These are phyloP conservation scores for Cryptoleucopteryx plumbea DNA, from an alignment of 2,113 vertebrate genomes.

Conservation along the genomic window DNA sequence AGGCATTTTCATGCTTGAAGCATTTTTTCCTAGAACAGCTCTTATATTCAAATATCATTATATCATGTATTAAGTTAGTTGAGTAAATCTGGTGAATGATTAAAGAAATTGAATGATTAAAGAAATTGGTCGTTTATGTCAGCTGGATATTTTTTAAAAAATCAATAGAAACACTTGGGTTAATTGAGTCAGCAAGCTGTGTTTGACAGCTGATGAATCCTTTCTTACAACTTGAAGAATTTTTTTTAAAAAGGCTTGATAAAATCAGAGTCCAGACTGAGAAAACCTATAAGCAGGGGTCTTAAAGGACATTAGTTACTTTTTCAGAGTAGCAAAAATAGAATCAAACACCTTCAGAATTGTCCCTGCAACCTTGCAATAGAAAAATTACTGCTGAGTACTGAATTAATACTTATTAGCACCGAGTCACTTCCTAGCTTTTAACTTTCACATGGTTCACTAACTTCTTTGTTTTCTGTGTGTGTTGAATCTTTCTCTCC, in stretches of 20 bases:
- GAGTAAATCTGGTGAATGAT: neutral
- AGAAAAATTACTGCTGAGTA: neutral
- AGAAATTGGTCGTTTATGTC: neutral
- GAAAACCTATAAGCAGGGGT: neutral
- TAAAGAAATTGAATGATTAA: neutral
- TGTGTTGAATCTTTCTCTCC: constrained; percentile 14
- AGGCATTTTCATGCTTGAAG: neutral
- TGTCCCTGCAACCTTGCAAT: neutral
- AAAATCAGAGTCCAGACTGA: neutral
- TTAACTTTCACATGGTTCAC: neutral
- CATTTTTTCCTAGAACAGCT: neutral
- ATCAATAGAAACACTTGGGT: neutral
- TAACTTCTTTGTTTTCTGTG: neutral
- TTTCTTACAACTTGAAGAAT: neutral
- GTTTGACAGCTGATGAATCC: neutral
- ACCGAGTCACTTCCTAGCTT: neutral
- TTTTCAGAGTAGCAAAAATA: neutral
- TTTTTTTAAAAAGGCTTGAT: neutral
- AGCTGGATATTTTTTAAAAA: neutral
- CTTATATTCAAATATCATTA: neutral
- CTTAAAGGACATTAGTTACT: neutral
- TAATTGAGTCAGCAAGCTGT: neutral
- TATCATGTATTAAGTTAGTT: neutral
- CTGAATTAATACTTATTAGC: neutral
- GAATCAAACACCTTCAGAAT: neutral